Percentiles rank a stretch among this genome's conserved stretches.
These are phyloP conservation scores for Mus spretus DNA, from an alignment of 2,797 vertebrate species.

Conservation along the genomic window DNA sequence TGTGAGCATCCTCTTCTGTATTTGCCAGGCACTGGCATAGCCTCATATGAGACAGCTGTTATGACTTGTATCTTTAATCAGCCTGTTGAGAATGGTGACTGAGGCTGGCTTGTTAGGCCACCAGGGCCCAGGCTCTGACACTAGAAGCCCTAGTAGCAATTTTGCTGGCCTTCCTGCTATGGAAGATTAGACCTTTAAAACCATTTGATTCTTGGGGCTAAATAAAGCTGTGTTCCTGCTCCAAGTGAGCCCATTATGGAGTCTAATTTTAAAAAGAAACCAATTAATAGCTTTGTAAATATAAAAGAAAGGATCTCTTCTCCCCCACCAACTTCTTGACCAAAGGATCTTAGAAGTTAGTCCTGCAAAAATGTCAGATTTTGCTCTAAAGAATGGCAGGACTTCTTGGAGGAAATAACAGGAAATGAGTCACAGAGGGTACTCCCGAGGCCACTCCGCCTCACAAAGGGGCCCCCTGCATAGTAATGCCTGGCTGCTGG, in stretches of 20 bases:
- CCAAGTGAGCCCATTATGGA: constrained; percentile 78
- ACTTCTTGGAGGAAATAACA: constrained; percentile 81
- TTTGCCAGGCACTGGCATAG: too few species aligned
- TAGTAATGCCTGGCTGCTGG: constrained; percentile 85
- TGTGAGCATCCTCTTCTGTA: too few species aligned
- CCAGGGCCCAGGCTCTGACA: background rate
- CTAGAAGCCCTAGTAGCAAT: background rate
- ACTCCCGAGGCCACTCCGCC: constrained; percentile 78
- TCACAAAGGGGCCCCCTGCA: constrained; percentile 83
- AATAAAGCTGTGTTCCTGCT: constrained; percentile 75
- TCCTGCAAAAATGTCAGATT: constrained; percentile 80
- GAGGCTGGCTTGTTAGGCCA: background rate
- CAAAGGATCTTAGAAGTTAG: constrained; percentile 62
- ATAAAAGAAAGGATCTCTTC: constrained; percentile 85
- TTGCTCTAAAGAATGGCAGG: constrained; percentile 80
- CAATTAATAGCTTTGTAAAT: constrained; percentile 89
- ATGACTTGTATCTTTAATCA: too few species aligned
- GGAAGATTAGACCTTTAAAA: constrained; percentile 49
- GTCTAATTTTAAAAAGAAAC: constrained; percentile 86
- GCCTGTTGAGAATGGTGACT: background rate
- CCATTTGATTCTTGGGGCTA: constrained; percentile 67
- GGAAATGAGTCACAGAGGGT: constrained; percentile 87
- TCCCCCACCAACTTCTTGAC: constrained; percentile 76
- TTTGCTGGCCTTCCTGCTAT: background rate
- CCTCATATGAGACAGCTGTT: too few species aligned